Base-by-base conservation (phyloP, 2,797 vertebrate genomes). In the Emydoidea blandingii region DNA sequence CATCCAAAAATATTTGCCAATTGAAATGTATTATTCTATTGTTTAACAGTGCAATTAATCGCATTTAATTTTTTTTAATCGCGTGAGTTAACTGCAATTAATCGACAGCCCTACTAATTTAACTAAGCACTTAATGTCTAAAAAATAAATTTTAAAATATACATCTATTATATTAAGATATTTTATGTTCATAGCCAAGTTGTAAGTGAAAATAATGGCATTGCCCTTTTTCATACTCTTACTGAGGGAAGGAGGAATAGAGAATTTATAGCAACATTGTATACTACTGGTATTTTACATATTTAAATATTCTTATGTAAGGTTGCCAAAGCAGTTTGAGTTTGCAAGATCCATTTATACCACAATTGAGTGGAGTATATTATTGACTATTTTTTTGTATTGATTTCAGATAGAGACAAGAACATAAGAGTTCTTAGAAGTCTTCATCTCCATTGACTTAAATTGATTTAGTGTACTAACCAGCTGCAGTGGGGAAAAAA, bases 251-350 rank as follows among this genome's bases (percentile, higher is more conserved):
- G 90, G 90, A 79, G 56, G 86, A 94, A 97, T 90, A 59, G 80
- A 21, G 81, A 95, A 62, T 91, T 97, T 96, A 96, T 96, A 96
- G 88, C 84, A 96, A 83, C 91, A 85, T 96, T 95, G 78, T 91
- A 92, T 96, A 94, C 86, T 83, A 54, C 91, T 95, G 92, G 37
- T 97, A 92, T 96, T 96, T 97, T 96, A 92, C 95, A 85, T 96
- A 96, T 95, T 97, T 97, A 97, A 98, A 96, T 98, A 96, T 90
- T 97, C 94, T 95, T 96, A 93, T 81, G 88, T 96, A 96, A 98
- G 94, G 84, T 98, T 98, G 97, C 98, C 97, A 98, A 98, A 98
- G 97, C 97, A 98, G 96, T 96, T 98, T 88, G 4, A 97, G 95
- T 97, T 97, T 74, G 93, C 81, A 95, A 97, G 88, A 97, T 85